Conservation (phyloP, 1,140 invertebrate species). For the Xylocopa sonorina region DNA sequence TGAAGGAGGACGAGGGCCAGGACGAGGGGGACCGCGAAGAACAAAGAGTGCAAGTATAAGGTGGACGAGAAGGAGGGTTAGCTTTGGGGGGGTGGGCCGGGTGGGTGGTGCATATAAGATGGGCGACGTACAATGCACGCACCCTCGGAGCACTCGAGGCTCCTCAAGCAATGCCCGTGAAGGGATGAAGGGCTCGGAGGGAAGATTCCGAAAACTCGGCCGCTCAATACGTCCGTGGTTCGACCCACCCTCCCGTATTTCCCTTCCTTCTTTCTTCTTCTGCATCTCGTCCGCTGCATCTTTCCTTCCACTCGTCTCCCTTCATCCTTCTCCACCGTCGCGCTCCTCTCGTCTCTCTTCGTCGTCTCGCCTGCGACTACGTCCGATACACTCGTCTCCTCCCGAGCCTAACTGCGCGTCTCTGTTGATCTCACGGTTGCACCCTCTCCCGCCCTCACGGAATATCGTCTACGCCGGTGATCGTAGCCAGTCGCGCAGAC, state of each 20-base stretch:
- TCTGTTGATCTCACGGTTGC: not conserved
- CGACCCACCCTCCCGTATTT: slow-evolving; percentile 50
- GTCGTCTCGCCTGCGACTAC: not conserved
- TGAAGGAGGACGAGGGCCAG: slow-evolving; percentile 64
- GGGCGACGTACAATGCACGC: slow-evolving; percentile 76
- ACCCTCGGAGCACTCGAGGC: slow-evolving; percentile 73
- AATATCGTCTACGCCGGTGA: slow-evolving; percentile 23
- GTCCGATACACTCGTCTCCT: too few relatives aligned
- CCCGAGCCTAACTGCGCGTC: not conserved
- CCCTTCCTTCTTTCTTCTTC: slow-evolving; percentile 35
- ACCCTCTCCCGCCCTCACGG: not conserved
- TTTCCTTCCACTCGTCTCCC: slow-evolving; percentile 7
- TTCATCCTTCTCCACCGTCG: not conserved
- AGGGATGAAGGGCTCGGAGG: slow-evolving; percentile 62
- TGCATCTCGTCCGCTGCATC: slow-evolving; percentile 5
- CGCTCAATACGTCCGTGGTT: slow-evolving; percentile 71
- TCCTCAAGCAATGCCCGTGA: slow-evolving; percentile 73
- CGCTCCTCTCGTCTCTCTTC: not conserved
- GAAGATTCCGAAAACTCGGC: slow-evolving; percentile 76
- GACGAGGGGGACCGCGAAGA: slow-evolving; percentile 65
- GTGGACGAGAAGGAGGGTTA: slow-evolving; percentile 60
- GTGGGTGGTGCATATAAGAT: slow-evolving; percentile 77
- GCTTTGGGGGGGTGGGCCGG: slow-evolving; percentile 52
- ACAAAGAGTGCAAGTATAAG: slow-evolving; percentile 77
- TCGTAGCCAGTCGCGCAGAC: slow-evolving; percentile 7